phyloP scores from a whole-genome alignment of 2,113 vertebrate genomes.

The Pseudolaguvia tuberculata region DNA sequence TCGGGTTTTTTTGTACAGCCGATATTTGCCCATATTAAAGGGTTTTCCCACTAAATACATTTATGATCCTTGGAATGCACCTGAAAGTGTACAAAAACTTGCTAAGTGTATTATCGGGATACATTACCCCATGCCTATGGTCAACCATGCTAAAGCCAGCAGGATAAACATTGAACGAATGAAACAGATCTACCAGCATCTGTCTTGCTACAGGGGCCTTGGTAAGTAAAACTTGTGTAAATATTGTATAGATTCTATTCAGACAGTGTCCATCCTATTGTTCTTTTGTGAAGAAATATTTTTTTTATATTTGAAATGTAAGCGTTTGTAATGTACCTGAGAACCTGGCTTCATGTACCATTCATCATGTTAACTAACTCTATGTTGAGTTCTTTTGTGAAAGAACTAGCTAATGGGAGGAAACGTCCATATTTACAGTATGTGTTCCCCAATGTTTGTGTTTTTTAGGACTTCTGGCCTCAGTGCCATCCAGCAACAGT shows the following conservation, averaged over 20 bases:
- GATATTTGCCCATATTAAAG: slow-evolving; percentile 84
- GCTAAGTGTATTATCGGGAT: slow-evolving; percentile 89
- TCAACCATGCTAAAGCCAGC: slow-evolving; percentile 89
- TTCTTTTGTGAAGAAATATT: neutral
- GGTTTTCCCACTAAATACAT: slow-evolving; percentile 93
- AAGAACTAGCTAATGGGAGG: neutral
- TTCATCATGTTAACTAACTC: neutral
- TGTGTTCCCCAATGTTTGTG: slow-evolving; percentile 14
- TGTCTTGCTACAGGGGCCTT: slow-evolving; percentile 87
- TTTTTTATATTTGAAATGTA: neutral
- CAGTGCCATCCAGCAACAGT: slow-evolving; percentile 79
- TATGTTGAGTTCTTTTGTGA: neutral
- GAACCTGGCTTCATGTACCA: neutral
- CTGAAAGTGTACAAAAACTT: slow-evolving; percentile 83
- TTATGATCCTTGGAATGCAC: slow-evolving; percentile 95
- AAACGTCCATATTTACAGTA: neutral
- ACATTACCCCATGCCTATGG: slow-evolving; percentile 93
- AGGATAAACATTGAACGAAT: slow-evolving; percentile 90
- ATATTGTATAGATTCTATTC: neutral
- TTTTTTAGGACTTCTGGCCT: slow-evolving; percentile 79
- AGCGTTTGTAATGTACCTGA: neutral
- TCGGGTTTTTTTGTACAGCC: slow-evolving; percentile 59
- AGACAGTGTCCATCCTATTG: neutral
- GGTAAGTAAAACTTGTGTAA: slow-evolving; percentile 63
- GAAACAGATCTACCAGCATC: slow-evolving; percentile 96